These are phyloP conservation scores for Calosoma granatense DNA, from an alignment of 1,140 invertebrate genomes.

Conservation along the genomic window DNA sequence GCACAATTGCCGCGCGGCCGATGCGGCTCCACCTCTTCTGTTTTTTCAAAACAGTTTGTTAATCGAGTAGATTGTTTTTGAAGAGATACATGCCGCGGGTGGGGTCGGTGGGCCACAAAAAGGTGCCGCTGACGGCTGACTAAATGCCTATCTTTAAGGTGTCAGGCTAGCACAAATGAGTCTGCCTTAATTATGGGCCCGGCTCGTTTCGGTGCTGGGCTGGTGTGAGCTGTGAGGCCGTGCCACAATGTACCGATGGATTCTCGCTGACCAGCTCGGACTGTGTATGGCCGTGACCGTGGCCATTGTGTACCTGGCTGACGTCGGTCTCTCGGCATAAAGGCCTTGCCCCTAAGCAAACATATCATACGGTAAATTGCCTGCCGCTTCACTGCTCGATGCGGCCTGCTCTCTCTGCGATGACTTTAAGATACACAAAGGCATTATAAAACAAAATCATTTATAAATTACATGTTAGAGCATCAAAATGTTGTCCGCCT, in stretches of 20 bases:
- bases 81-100: conserved; percentile 13
- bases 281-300: too few species aligned
- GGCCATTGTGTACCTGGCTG: neutral
- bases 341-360: conserved; percentile 33
- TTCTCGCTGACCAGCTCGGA: neutral
- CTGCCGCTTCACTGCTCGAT: conserved; percentile 27
- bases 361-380: conserved; percentile 35
- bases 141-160: conserved; percentile 37
- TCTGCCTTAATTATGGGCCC: conserved; percentile 36
- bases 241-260: too few species aligned
- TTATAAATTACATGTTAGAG: conserved; percentile 35
- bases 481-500: conserved; percentile 34
- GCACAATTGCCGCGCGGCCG: neutral
- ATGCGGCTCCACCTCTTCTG: neutral
- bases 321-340: conserved; percentile 11
- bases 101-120: conserved; percentile 24
- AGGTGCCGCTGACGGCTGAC: conserved; percentile 34
- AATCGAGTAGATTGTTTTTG: conserved; percentile 8
- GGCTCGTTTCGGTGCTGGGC: conserved; percentile 27
- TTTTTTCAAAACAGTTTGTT: conserved; percentile 5
- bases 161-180: conserved; percentile 35
- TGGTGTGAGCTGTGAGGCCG: neutral
- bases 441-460: conserved; percentile 34
- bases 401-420: conserved; percentile 18
- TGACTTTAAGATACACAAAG: conserved; percentile 30